phyloP scores from a whole-genome alignment of 2,888 invertebrate species.

The Thecophora atra region DNA sequence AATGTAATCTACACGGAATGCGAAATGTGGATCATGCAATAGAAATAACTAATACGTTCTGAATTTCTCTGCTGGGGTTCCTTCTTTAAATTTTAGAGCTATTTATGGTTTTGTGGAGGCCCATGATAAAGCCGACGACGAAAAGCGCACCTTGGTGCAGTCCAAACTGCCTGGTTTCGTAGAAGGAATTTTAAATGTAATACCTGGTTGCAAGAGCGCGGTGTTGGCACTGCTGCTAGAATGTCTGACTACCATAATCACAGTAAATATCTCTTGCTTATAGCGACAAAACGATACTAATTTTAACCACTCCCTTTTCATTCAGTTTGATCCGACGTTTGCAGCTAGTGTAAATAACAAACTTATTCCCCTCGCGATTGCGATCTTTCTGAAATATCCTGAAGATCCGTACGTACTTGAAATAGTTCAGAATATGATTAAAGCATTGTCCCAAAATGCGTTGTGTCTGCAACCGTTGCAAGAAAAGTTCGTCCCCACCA shows the following conservation, averaged over 20 bases:
- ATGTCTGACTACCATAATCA: conserved; percentile 68
- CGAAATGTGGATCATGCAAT: not conserved
- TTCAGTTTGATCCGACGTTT: conserved; percentile 71
- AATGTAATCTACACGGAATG: not conserved
- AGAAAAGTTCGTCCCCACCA: conserved; percentile 73
- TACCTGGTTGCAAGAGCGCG: conserved; percentile 67
- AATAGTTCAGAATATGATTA: conserved; percentile 73
- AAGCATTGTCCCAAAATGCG: conserved; percentile 71
- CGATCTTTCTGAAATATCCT: conserved; percentile 74
- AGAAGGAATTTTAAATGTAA: conserved; percentile 67
- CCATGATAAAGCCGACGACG: conserved; percentile 66
- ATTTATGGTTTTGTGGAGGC: conserved; percentile 66
- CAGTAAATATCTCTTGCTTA: conserved; percentile 62
- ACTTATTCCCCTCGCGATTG: conserved; percentile 74
- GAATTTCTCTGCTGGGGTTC: no score
- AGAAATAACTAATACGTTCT: not conserved
- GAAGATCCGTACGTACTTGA: conserved; percentile 73
- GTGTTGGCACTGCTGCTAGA: conserved; percentile 69
- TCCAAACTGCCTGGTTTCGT: conserved; percentile 69
- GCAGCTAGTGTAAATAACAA: conserved; percentile 72
- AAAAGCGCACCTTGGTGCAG: conserved; percentile 64
- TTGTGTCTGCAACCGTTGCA: conserved; percentile 71
- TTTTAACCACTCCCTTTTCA: conserved; percentile 35
- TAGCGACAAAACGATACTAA: not conserved
- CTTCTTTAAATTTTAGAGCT: conserved; percentile 47